Evolutionary conservation across 2,797 vertebrate species (phyloP).

Genomic region (Falco novaeseelandiae): DNA sequence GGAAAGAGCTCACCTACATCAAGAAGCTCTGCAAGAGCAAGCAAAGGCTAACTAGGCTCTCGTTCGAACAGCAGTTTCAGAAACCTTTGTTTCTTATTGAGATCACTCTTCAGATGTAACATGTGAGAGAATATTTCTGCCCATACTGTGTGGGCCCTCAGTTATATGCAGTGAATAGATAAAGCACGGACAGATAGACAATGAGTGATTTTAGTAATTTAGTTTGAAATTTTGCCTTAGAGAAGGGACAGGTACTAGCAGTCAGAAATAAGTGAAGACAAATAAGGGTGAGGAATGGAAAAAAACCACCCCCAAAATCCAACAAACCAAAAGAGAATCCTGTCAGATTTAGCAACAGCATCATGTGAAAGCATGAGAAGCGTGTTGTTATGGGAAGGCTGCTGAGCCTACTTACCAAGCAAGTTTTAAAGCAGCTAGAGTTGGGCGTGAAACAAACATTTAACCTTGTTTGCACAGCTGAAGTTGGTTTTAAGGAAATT

Average conservation of each 20-base stretch:
- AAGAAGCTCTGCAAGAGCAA: not conserved
- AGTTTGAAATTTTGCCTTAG: not conserved
- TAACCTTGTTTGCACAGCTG: not conserved
- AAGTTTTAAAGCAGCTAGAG: not conserved
- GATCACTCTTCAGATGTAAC: not conserved
- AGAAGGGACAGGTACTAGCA: not conserved
- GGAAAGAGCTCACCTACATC: not conserved
- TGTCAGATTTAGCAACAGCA: not conserved
- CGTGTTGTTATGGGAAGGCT: not conserved
- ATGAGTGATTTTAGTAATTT: not conserved
- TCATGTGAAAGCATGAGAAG: not conserved
- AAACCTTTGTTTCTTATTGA: not conserved
- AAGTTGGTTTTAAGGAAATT: not conserved
- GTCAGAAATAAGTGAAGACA: not conserved
- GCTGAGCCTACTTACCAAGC: not conserved
- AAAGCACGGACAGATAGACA: not conserved
- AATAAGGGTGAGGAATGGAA: not conserved
- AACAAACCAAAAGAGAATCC: not conserved
- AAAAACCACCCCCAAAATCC: not conserved
- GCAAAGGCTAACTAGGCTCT: not conserved
- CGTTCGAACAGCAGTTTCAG: not conserved
- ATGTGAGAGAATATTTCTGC: not conserved
- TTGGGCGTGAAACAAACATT: not conserved
- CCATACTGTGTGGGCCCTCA: no score
- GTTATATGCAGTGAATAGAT: not conserved